Base-by-base conservation (phyloP, 2,113 vertebrate species). In the Caloenas nicobarica region DNA sequence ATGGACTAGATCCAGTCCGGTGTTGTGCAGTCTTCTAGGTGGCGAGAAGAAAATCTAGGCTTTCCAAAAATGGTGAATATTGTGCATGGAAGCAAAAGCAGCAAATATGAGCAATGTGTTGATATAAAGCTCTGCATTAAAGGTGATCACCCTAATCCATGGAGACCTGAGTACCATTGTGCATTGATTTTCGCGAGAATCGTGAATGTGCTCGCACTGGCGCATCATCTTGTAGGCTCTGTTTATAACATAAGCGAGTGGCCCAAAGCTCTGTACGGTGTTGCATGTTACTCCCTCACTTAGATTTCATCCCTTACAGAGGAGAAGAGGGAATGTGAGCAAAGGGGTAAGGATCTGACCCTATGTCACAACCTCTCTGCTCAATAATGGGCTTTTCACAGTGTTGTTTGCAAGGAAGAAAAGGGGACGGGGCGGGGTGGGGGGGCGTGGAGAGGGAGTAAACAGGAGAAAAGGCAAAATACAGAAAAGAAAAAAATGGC, bases 201-300 rank as follows among this genome's bases (percentile, higher is more conserved):
- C 31, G 58, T 72, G 70, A 79, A 53, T 6, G 13, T 61, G 60
- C 62, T 85, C 26, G 24, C 64, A 68, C 22, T 40, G 57, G 31
- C 79, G 33, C 42, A 74, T 44, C 42, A 51, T 42, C 46, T 71
- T 81, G 18, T 23, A 46, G 33, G 33, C 33, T 70, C 33, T 28
- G 17, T 22, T 76, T 51, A 31, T 70, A 53, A 36, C 0, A 1
- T 15, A 54, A 34, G 11, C 0, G 0, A 84, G 21, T 0, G 0
- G 50, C 61, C 56, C 31, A 77, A 73, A 86, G 36, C 68, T 79
- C 50, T 68, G 28, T 40, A 62, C 46, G 73, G 4, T 51, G 81
- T n/a, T 54, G 10, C 6, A 16, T 36, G 50, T 31, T 77, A 58
- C 5, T 77, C 48, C 23, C n/a, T 91, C 36, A 15, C 18, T 85